These are phyloP conservation scores for Pristionchus fissidentatus DNA, from an alignment of 2,888 invertebrate species.

Conservation along the genomic window DNA sequence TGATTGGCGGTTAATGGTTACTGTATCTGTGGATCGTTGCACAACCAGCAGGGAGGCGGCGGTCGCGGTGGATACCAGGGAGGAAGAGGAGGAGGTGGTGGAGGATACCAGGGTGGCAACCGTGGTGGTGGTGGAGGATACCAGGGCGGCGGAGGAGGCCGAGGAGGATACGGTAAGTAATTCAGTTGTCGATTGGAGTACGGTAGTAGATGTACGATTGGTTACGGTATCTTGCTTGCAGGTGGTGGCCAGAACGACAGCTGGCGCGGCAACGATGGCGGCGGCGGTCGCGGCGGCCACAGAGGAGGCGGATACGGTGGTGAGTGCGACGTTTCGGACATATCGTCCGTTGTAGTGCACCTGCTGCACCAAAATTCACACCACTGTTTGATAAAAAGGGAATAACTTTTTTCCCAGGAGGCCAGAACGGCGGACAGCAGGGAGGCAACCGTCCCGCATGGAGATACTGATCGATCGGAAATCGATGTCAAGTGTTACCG, in stretches of 20 bases:
- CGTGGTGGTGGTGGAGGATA: slow-evolving; percentile 48
- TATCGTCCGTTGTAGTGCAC: neutral
- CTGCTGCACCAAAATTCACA: neutral
- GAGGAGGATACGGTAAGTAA: slow-evolving; percentile 12
- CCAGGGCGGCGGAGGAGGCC: slow-evolving; percentile 48
- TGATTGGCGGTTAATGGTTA: neutral
- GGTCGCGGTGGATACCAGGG: neutral
- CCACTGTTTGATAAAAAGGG: neutral
- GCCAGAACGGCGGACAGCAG: neutral
- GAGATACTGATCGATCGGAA: slow-evolving; percentile 24
- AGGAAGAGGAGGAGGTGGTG: slow-evolving; percentile 4
- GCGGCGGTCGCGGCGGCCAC: neutral
- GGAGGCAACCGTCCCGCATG: slow-evolving; percentile 24
- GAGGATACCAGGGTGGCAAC: slow-evolving; percentile 19
- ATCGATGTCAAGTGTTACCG: neutral
- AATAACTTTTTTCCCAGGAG: neutral
- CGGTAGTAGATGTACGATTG: neutral
- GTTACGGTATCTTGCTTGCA: neutral
- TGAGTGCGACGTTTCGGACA: neutral
- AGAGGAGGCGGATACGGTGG: neutral
- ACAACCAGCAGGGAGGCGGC: neutral
- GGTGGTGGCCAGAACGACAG: slow-evolving; percentile 32
- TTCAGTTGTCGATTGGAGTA: neutral
- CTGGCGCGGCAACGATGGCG: neutral
- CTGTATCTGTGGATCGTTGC: neutral